phyloP scores from a whole-genome alignment of 1,140 invertebrate species.

The Temnothorax curvispinosus region DNA sequence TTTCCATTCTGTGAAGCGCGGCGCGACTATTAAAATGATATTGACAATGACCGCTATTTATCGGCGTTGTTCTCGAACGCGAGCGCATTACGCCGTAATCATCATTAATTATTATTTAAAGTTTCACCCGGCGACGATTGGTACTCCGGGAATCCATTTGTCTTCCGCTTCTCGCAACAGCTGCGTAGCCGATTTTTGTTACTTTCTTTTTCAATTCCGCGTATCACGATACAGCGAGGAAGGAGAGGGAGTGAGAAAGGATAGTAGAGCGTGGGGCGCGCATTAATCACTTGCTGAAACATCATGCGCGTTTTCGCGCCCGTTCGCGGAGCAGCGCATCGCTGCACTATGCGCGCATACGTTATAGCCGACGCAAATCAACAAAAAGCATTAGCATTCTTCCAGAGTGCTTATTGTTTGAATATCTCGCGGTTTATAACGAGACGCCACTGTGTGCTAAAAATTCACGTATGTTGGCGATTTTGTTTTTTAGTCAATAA shows the following conservation, averaged over 20 bases:
- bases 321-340: conserved; percentile 16
- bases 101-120: conserved; percentile 66
- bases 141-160: conserved; percentile 57
- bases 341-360: conserved; percentile 12
- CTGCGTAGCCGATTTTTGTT: conserved; percentile 44
- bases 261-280: conserved; percentile 13
- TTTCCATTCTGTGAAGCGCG: conserved; percentile 25
- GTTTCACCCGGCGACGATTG: conserved; percentile 55
- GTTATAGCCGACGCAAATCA: conserved; percentile 12
- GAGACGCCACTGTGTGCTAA: not conserved
- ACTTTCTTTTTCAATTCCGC: conserved; percentile 52
- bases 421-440: not conserved
- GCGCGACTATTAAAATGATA: conserved; percentile 42
- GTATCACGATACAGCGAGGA: conserved; percentile 23
- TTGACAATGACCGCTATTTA: conserved; percentile 57
- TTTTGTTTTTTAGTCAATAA: not conserved
- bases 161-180: conserved; percentile 32
- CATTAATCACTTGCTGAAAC: conserved; percentile 57
- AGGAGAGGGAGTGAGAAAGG: not conserved
- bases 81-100: conserved; percentile 41
- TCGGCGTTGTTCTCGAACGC: conserved; percentile 43
- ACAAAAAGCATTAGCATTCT: conserved; percentile 18
- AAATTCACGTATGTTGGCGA: not conserved
- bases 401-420: not conserved
- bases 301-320: conserved; percentile 39